Base-by-base conservation (phyloP, 2,113 vertebrate genomes). In the Ptychochromis oligacanthus region DNA sequence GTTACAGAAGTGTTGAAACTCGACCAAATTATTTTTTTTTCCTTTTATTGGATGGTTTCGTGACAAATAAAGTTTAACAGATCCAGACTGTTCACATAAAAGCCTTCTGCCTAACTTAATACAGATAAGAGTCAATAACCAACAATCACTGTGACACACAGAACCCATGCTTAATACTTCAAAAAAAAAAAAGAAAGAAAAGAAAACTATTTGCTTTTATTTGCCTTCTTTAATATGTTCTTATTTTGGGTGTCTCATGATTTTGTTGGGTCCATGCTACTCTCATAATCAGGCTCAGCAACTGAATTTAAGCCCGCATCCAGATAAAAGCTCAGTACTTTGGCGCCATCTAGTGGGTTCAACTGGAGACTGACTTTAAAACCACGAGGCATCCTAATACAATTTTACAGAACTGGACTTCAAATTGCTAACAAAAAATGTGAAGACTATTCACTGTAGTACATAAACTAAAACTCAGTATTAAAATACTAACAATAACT, bases 271-370 rank as follows among this genome's bases (percentile, higher is more conserved):
- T 34, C 13, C n/a, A 72, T 20, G 31, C 7, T 72, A 38, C 11
- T 46, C 11, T 46, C 31, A 4, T 13, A 28, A 64, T 58, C 49
- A 55, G 17, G 5, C 34, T 84, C 40, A 26, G 31, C 18, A 52
- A 8, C 15, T 57, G 10, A 2, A 4, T 43, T 24, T 10, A 5
- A 6, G 1, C 3, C 6, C 1, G 0, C 20, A 15, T 1, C 8
- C 1, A 13, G 40, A 11, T 85, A 31, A 1, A n/a, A 82, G 3
- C 3, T 24, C 52, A 59, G 55, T 89, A 11, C 79, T 83, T n/a
- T 90, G 78, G 60, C 83, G 58, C 90, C 90, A 91, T 90, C 94
- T 93, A 88, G 72, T 82, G 91, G 28, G 31, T 38, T 5, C 0
- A 11, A 24, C 14, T 20, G 0, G 4, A 60, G 17, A 83, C 5